Percentiles rank a stretch among this genome's conserved stretches.
phyloP scores from a whole-genome alignment of 2,888 invertebrate genomes.

The Eupeodes latifasciatus region DNA sequence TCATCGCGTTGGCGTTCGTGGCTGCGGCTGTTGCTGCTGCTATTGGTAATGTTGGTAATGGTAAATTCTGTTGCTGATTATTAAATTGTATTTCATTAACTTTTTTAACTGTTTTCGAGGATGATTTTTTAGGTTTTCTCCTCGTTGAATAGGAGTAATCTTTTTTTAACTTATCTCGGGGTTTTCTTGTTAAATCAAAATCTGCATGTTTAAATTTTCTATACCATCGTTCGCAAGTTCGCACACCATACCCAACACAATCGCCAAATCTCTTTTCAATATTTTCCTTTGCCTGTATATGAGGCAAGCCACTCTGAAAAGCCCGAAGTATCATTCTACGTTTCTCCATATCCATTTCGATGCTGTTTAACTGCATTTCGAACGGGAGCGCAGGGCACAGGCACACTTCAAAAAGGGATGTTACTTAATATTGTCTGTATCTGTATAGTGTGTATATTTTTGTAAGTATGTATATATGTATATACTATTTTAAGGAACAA shows the following conservation, averaged over 20 bases:
- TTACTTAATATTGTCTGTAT: no score
- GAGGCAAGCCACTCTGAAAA: conserved; percentile 24
- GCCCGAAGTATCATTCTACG: conserved; percentile 39
- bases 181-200: conserved; percentile 37
- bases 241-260: conserved; percentile 1
- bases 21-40: no score
- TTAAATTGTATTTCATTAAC: conserved; percentile 15
- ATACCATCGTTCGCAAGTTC: conserved; percentile 57
- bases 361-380: neutral
- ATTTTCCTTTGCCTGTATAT: neutral
- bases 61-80: neutral
- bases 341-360: conserved; percentile 18
- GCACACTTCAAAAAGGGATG: no score
- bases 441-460: no score
- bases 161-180: neutral
- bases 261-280: conserved; percentile 25
- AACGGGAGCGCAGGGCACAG: neutral
- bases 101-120: neutral
- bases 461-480: neutral
- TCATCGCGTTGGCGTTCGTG: no score
- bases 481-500: neutral
- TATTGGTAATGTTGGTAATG: neutral
- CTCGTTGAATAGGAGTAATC: neutral
- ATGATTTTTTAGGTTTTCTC: neutral
- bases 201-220: conserved; percentile 42